These are phyloP conservation scores for Perca fluviatilis DNA, from an alignment of 2,113 vertebrate genomes.

Conservation along the genomic window DNA sequence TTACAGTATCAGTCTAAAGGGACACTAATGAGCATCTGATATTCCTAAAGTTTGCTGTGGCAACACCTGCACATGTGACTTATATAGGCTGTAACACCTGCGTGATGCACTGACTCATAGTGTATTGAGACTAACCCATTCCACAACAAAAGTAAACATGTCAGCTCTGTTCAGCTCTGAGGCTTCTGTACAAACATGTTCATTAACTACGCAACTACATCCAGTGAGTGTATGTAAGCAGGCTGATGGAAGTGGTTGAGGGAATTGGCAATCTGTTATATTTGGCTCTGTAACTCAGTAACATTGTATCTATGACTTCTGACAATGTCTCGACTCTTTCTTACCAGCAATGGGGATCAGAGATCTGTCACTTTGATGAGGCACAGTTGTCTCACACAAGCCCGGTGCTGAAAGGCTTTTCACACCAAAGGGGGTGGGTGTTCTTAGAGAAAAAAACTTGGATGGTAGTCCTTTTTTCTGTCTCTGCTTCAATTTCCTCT, in stretches of 20 bases:
- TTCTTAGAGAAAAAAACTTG: background rate
- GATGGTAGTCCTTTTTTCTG: background rate
- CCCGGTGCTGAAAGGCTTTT: slow-evolving; percentile 42
- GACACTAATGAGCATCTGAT: background rate
- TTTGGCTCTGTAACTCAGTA: slow-evolving; percentile 54
- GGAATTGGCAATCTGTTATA: slow-evolving; percentile 49
- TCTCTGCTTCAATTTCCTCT: background rate
- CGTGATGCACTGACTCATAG: slow-evolving; percentile 48
- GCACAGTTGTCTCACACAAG: slow-evolving; percentile 28
- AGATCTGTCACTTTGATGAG: slow-evolving; percentile 39
- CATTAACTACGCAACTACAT: background rate
- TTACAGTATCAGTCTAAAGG: background rate
- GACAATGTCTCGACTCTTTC: slow-evolving; percentile 61
- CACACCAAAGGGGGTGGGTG: background rate
- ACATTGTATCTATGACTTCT: slow-evolving; percentile 49
- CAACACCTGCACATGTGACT: slow-evolving; percentile 28
- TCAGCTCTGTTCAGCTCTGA: slow-evolving; percentile 21
- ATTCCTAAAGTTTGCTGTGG: background rate
- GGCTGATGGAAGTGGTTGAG: slow-evolving; percentile 10
- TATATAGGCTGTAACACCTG: slow-evolving; percentile 41
- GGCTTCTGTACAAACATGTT: slow-evolving; percentile 53
- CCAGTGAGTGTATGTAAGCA: background rate
- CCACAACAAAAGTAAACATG: slow-evolving; percentile 21
- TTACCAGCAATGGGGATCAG: slow-evolving; percentile 50
- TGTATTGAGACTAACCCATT: slow-evolving; percentile 18